Evolutionary conservation across 1,140 invertebrate species (phyloP).

Genomic region (Alviniconcha marisindica): DNA sequence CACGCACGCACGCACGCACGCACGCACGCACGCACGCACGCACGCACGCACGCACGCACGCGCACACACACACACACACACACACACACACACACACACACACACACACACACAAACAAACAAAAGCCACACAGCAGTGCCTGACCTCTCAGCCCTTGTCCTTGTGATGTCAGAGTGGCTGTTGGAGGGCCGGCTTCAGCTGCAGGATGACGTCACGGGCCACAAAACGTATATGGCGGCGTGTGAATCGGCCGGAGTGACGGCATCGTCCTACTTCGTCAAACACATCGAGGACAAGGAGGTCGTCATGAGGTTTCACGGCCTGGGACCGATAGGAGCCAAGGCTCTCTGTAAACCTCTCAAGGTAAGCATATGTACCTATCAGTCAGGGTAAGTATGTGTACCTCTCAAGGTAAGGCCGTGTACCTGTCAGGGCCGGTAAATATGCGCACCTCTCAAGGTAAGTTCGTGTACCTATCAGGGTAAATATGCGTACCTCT

Average conservation of each 20-base stretch:
- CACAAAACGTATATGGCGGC: conserved; percentile 62
- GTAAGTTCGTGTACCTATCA: too few species aligned
- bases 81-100: not conserved
- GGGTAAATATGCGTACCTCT: too few species aligned
- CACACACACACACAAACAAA: too few species aligned
- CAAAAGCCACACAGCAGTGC: too few species aligned
- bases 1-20: too few species aligned
- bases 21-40: too few species aligned
- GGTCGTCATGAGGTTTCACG: conserved; percentile 69
- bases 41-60: too few species aligned
- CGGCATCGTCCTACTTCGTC: conserved; percentile 70
- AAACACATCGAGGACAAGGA: conserved; percentile 65
- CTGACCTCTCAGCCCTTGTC: too few species aligned
- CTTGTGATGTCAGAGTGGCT: conserved; percentile 59
- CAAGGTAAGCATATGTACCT: conserved; percentile 61
- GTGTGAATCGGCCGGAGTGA: conserved; percentile 66
- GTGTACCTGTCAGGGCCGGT: too few species aligned
- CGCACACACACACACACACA: not conserved
- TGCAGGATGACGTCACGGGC: conserved; percentile 54
- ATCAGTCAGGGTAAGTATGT: too few species aligned
- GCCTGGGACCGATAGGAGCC: conserved; percentile 68
- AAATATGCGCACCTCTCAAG: not conserved
- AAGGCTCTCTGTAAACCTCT: conserved; percentile 71
- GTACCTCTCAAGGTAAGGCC: too few species aligned
- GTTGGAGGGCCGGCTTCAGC: conserved; percentile 47